Evolutionary conservation across 2,797 vertebrate species (phyloP).

Genomic region (Gymnopithys bicolor): DNA sequence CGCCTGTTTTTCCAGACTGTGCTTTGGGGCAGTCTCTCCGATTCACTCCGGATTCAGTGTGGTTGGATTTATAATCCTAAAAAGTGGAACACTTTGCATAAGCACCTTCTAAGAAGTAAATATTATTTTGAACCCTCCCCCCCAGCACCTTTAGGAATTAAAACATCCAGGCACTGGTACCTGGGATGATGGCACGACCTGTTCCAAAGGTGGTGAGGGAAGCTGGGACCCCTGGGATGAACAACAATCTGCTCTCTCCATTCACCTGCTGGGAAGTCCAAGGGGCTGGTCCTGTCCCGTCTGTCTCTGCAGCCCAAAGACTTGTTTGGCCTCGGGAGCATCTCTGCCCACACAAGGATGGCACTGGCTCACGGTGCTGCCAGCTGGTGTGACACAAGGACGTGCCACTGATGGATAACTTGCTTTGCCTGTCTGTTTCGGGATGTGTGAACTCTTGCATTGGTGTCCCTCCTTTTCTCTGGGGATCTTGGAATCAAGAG

Average conservation of each 20-base stretch:
- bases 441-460: conserved; percentile 17
- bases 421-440: neutral
- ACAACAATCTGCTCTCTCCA: neutral
- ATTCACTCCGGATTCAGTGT: neutral
- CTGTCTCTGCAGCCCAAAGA: conserved; percentile 2
- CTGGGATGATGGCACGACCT: neutral
- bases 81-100: conserved; percentile 53
- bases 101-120: conserved; percentile 63
- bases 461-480: neutral
- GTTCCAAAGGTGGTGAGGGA: neutral
- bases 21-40: neutral
- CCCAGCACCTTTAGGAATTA: conserved; percentile 30
- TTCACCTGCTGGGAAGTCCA: neutral
- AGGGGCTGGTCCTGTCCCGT: neutral
- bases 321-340: neutral
- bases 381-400: neutral
- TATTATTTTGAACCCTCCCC: conserved; percentile 28
- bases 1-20: neutral
- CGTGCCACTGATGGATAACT: conserved; percentile 34
- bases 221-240: neutral
- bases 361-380: neutral
- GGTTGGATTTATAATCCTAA: conserved; percentile 43
- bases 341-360: neutral
- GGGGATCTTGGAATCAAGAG: conserved; percentile 29
- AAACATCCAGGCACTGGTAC: conserved; percentile 1